Evolutionary conservation across 1,140 invertebrate species (phyloP), one percentile per base, ranked within the genome.

Genomic region (Brachionus koreanus): DNA sequence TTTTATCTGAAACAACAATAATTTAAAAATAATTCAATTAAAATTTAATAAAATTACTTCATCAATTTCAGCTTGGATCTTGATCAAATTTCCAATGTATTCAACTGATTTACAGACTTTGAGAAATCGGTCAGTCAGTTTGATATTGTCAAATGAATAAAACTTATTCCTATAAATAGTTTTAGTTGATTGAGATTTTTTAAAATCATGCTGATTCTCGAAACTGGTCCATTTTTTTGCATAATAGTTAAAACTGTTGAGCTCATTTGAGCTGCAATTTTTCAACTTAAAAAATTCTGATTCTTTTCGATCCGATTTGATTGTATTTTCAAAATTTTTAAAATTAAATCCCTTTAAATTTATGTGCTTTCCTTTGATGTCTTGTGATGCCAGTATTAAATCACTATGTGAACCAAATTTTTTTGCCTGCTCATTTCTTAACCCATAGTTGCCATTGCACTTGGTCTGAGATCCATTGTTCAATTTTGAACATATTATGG

Each of bases 1-100:
- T 82, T 86, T 85, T 33, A 88, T 86, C 88, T 89, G 83, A 61
- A 84, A 83, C 25, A 82, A 49, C 74, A 9, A 74, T 10, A 37
- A 19, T 39, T 39, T 79, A 7, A 4, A 23, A 19, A 4, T 57
- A 13, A 16, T 35, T 46, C 43, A 7, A 57, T 79, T 33, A 9
- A 3, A 29, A 52, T 35, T 1, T 10, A 16, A 16, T 65, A 77
- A 52, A 49, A 42, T 43, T 67, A 82, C 79, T 52, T 82, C 57
- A 49, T 82, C 43, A n/a, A 65, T 16, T 37, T 82, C 57, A 12
- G 76, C 76, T 79, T 61, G 29, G 5, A 37, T 33, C 25, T 79
- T 79, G 37, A 79, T 61, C 13, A 79, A 39, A 57, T 42, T n/a
- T 19, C 35, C 46, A 23, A 79, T 42, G 25, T 61, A 79, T 13